phyloP scores from a whole-genome alignment of 2,797 vertebrate genomes.

The Heterohyrax brucei region DNA sequence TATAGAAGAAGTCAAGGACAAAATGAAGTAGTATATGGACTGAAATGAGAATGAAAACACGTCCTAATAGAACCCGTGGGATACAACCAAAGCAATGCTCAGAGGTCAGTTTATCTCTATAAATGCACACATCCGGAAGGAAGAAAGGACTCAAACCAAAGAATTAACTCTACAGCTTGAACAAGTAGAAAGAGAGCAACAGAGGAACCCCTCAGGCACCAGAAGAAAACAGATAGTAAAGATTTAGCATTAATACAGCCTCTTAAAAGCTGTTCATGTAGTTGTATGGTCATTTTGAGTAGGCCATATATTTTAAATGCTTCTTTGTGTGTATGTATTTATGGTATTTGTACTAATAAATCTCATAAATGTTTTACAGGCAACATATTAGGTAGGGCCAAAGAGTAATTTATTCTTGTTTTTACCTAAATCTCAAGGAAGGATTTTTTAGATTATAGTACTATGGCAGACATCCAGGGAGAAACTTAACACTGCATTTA shows the following conservation, averaged over 20 bases:
- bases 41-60: no score
- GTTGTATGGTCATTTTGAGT: constrained; percentile 44
- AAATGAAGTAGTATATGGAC: no score
- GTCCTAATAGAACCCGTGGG: no score
- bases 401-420: constrained; percentile 59
- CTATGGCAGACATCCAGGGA: neutral
- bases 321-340: constrained; percentile 55
- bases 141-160: no score
- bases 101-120: no score
- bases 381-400: neutral
- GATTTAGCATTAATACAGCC: neutral
- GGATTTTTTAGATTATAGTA: constrained; percentile 29
- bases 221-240: no score
- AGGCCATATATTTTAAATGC: neutral
- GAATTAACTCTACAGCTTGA: no score
- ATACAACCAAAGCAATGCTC: no score
- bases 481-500: neutral
- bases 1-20: no score
- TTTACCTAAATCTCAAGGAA: constrained; percentile 9
- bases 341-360: constrained; percentile 44
- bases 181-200: no score
- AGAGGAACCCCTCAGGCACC: no score
- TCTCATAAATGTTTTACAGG: constrained; percentile 17
- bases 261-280: neutral
- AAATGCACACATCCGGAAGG: no score